These are phyloP conservation scores for Drosophila planitibia DNA, from an alignment of 2,888 invertebrate genomes.

Conservation along the genomic window DNA sequence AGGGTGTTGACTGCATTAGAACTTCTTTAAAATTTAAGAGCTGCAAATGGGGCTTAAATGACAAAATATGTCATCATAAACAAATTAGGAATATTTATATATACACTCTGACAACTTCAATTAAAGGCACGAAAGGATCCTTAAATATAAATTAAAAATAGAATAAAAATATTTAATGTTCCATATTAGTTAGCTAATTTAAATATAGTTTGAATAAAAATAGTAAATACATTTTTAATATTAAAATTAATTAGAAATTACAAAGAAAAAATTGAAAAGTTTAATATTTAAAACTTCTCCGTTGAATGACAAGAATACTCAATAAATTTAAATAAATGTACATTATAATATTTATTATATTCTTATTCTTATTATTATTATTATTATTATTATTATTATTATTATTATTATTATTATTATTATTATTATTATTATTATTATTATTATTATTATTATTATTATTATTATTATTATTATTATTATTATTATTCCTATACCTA, in stretches of 20 bases:
- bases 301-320: accelerated
- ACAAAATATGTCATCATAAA: neutral
- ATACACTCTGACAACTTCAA: neutral
- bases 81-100: neutral
- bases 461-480: neutral
- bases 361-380: neutral
- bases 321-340: neutral
- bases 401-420: neutral
- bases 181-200: accelerated
- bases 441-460: neutral
- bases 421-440: neutral
- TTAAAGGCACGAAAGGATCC: neutral
- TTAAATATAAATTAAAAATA: neutral
- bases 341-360: neutral
- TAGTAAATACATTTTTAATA: accelerated
- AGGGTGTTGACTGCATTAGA: neutral
- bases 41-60: neutral
- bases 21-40: neutral
- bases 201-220: neutral
- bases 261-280: neutral
- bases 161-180: accelerated
- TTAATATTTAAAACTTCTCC: neutral
- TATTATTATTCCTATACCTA: neutral
- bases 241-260: neutral
- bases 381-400: neutral